A percentile compares a stretch with the other conserved stretches of the same genome.
Conservation (phyloP, 2,797 vertebrate species). For the Paedocypris micromegethes region DNA sequence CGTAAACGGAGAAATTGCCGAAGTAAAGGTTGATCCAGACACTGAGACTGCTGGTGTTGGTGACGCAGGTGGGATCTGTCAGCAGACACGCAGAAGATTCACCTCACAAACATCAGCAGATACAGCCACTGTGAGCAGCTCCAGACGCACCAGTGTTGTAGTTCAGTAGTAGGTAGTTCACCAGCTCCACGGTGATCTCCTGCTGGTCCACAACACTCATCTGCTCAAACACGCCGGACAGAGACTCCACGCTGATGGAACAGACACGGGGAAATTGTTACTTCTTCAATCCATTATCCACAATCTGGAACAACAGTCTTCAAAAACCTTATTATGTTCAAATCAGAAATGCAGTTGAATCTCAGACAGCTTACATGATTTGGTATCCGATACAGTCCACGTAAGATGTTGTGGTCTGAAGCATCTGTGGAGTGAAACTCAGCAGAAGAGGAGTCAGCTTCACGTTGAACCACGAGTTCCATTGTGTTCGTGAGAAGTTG, state of each 20-base stretch:
- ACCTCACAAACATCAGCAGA: background rate
- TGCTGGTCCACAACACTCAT: background rate
- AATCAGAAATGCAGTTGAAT: no score
- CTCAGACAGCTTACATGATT: constrained; percentile 46
- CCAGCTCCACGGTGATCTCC: constrained; percentile 26
- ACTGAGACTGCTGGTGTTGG: no score
- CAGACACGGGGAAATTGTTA: no score
- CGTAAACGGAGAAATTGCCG: background rate
- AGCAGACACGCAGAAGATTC: background rate
- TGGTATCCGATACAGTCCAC: constrained; percentile 48
- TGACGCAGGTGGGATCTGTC: background rate
- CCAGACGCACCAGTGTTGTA: background rate
- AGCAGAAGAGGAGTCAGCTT: constrained; percentile 44
- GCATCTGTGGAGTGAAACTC: constrained; percentile 41
- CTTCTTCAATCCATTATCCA: no score
- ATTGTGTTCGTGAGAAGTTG: constrained; percentile 35
- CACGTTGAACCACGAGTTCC: constrained; percentile 45
- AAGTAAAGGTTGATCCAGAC: background rate
- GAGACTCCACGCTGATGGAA: no score
- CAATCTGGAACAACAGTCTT: no score
- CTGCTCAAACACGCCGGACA: no score
- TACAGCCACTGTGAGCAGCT: no score
- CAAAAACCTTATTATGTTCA: no score
- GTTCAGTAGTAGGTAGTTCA: constrained; percentile 39
- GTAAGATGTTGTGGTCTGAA: constrained; percentile 42